Evolutionary conservation across 2,113 vertebrate genomes (phyloP).

Genomic region (Arothron firmamentum): DNA sequence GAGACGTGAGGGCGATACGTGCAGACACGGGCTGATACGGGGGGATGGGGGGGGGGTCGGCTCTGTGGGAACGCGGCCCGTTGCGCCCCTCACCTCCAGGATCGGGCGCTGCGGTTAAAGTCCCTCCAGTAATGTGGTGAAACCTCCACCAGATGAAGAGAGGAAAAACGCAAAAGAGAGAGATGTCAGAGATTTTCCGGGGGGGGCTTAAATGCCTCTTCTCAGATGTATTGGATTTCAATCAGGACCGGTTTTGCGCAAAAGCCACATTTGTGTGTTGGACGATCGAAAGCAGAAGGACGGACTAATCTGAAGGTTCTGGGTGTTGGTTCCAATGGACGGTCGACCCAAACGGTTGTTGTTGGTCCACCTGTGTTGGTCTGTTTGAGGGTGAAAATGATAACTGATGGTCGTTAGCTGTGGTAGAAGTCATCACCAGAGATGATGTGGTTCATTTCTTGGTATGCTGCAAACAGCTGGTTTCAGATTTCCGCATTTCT

Average conservation of each 20-base stretch:
- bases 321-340: too few relatives aligned
- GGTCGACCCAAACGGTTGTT: too few relatives aligned
- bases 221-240: constrained; percentile 49
- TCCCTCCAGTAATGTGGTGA: constrained; percentile 54
- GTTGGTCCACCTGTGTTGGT: too few relatives aligned
- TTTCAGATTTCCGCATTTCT: too few relatives aligned
- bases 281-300: constrained; percentile 22
- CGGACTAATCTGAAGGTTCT: too few relatives aligned
- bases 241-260: constrained; percentile 25
- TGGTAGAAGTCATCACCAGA: too few relatives aligned
- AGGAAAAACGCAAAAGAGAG: constrained; percentile 46
- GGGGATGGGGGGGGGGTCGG: constrained; percentile 40
- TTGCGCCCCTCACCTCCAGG: constrained; percentile 42
- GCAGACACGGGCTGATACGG: constrained; percentile 49
- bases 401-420: too few relatives aligned
- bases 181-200: constrained; percentile 39
- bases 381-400: too few relatives aligned
- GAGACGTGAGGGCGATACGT: constrained; percentile 64
- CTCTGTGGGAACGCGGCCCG: constrained; percentile 55
- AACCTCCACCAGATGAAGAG: constrained; percentile 57
- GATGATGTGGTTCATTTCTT: too few relatives aligned
- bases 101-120: constrained; percentile 47
- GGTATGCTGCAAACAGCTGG: too few relatives aligned
- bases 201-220: constrained; percentile 43
- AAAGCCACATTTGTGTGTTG: constrained; percentile 20